These are phyloP conservation scores for Mya arenaria DNA, from an alignment of 1,140 invertebrate genomes.

Conservation along the genomic window DNA sequence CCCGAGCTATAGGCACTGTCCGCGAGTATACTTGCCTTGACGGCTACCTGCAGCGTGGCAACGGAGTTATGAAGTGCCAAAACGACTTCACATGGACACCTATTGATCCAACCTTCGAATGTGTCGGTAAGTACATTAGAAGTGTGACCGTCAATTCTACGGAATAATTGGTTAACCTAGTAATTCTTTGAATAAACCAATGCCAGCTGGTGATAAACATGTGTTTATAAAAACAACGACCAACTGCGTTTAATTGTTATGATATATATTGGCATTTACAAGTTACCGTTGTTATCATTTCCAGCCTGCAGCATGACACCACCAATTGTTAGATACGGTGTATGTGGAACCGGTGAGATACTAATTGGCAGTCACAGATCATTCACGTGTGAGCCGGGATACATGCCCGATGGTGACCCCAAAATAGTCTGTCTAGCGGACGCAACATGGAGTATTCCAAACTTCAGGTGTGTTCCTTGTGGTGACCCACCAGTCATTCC, in stretches of 20 bases:
- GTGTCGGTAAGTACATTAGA: slow-evolving; percentile 26
- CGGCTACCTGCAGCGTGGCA: slow-evolving; percentile 30
- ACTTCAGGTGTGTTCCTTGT: slow-evolving; percentile 15
- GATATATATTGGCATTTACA: no score
- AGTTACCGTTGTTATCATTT: background rate
- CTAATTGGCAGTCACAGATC: background rate
- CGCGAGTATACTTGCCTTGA: slow-evolving; percentile 14
- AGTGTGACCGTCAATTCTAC: no score
- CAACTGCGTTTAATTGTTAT: no score
- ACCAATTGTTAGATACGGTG: background rate
- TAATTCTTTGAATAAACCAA: no score
- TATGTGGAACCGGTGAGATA: background rate
- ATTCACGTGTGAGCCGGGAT: background rate
- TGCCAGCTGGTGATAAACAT: no score
- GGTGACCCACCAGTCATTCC: background rate
- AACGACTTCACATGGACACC: slow-evolving; percentile 48
- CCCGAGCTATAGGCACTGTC: slow-evolving; percentile 42
- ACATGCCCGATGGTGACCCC: background rate
- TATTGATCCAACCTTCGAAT: slow-evolving; percentile 9
- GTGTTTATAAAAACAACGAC: no score
- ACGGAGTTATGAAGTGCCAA: slow-evolving; percentile 29
- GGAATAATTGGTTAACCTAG: no score
- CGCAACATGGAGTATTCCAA: background rate
- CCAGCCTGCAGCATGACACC: background rate
- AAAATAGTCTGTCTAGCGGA: background rate